Percentiles rank a stretch among this genome's conserved stretches.
These are phyloP conservation scores for Nansenia antarctica DNA, from an alignment of 2,113 vertebrate genomes.

Conservation along the genomic window DNA sequence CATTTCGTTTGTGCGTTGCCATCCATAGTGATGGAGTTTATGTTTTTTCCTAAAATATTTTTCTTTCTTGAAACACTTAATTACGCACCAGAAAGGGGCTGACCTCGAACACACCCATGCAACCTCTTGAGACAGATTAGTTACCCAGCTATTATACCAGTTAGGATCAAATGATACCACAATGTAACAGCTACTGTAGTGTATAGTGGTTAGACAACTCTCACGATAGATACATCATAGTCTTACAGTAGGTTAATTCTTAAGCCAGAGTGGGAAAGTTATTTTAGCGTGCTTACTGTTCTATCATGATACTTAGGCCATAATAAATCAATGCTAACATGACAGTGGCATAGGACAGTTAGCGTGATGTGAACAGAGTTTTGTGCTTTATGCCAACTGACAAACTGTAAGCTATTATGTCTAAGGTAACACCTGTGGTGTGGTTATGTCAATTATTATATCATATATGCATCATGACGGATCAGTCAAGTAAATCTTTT, in stretches of 20 bases:
- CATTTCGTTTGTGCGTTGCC: slow-evolving; percentile 70
- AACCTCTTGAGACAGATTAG: slow-evolving; percentile 51
- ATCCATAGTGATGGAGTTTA: slow-evolving; percentile 61
- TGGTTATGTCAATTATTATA: not conserved
- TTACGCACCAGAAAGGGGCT: slow-evolving; percentile 51
- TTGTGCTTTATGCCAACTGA: not conserved
- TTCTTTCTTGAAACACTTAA: slow-evolving; percentile 38
- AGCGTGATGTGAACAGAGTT: too few species aligned
- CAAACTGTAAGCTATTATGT: not conserved
- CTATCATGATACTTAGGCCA: not conserved
- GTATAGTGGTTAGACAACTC: not conserved
- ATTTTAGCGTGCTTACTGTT: not conserved
- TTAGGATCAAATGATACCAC: slow-evolving; percentile 44
- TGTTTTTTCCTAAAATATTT: slow-evolving; percentile 37
- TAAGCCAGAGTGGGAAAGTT: not conserved
- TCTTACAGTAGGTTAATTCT: too few species aligned
- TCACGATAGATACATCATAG: not conserved
- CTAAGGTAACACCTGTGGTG: not conserved
- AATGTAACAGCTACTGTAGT: too few species aligned
- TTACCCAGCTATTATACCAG: slow-evolving; percentile 51
- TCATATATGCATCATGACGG: not conserved
- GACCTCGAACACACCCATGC: slow-evolving; percentile 39
- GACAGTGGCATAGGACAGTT: not conserved
- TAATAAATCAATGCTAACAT: not conserved
- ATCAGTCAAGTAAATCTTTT: not conserved